Evolutionary conservation across 2,888 invertebrate genomes (phyloP), one percentile per base, ranked within the genome.

Genomic region (Pyrgus malvae): DNA sequence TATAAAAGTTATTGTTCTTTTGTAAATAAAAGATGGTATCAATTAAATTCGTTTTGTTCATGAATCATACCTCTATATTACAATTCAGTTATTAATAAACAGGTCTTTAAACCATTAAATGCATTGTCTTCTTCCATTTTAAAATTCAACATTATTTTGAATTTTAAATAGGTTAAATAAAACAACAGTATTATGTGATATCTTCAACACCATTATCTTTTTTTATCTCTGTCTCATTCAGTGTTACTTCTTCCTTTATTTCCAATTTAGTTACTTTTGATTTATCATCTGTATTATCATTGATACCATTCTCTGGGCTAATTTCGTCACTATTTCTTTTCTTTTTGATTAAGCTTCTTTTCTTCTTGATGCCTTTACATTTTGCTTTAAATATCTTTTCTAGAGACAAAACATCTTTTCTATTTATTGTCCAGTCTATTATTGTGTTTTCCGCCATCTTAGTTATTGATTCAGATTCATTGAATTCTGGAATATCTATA

Each of bases 341-440:
- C 57, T 19, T 79, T 64, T 89, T 90, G 1, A 84, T 68, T 27
- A 90, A 66, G 60, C 60, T 70, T 16, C 86, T 68, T 73, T 82
- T 86, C 65, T 90, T 91, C 65, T 86, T 85, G 0, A 90, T 83
- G 1, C 88, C 90, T 66, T 86, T 89, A 59, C 90, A 88, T 68
- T 87, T 88, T 0, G 73, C 65, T 74, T 89, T 89, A 55, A 71
- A 95, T 23, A 91, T 69, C 62, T 92, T 92, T 70, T 94, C 94
- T 67, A 94, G 80, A 46, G 88, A 81, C 65, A 93, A 86, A 0
- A 95, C 85, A 65, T 92, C 82, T 58, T 89, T 86, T 16, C 92
- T 88, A 5, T 90, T 78, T 65, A 96, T 93, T 17, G 95, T 95
- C 97, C 97, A 97, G 64, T 95, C 94, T 62, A 93, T 73, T 9